A percentile compares a stretch with the other conserved stretches of the same genome.
These are phyloP conservation scores for Fregata magnificens DNA, from an alignment of 2,113 vertebrate species.

Conservation along the genomic window DNA sequence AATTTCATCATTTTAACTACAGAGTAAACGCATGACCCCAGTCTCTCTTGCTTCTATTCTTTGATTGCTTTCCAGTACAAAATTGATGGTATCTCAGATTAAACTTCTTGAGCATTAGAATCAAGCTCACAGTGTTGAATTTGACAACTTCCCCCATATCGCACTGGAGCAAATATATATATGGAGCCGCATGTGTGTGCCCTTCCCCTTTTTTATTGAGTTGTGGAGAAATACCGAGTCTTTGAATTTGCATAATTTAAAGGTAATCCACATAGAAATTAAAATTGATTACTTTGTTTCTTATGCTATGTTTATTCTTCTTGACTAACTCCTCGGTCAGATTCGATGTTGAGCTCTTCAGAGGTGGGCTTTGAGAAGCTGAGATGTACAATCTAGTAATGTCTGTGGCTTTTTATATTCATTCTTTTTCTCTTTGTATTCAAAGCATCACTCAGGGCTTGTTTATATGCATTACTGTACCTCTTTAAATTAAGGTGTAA, in stretches of 20 bases:
- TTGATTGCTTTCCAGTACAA: neutral
- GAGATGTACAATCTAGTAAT: neutral
- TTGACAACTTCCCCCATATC: neutral
- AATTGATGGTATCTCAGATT: neutral
- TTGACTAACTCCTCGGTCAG: neutral
- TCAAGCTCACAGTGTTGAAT: neutral
- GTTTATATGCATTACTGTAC: slow-evolving; percentile 9
- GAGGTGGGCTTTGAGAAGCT: neutral
- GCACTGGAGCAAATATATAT: neutral
- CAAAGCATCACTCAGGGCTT: neutral
- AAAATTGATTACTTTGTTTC: neutral
- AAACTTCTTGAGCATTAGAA: neutral
- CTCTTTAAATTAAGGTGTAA: slow-evolving; percentile 26
- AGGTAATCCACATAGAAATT: neutral
- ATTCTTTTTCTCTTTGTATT: neutral
- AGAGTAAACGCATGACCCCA: neutral
- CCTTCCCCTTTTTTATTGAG: neutral
- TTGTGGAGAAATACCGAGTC: neutral
- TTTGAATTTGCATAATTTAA: neutral
- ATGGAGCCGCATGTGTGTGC: neutral
- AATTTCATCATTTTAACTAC: neutral
- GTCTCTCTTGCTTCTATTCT: neutral
- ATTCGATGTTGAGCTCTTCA: neutral
- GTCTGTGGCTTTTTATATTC: neutral
- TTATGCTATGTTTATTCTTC: neutral